These are phyloP conservation scores for Troides oblongomaculatus DNA, from an alignment of 2,888 invertebrate genomes.

Conservation along the genomic window DNA sequence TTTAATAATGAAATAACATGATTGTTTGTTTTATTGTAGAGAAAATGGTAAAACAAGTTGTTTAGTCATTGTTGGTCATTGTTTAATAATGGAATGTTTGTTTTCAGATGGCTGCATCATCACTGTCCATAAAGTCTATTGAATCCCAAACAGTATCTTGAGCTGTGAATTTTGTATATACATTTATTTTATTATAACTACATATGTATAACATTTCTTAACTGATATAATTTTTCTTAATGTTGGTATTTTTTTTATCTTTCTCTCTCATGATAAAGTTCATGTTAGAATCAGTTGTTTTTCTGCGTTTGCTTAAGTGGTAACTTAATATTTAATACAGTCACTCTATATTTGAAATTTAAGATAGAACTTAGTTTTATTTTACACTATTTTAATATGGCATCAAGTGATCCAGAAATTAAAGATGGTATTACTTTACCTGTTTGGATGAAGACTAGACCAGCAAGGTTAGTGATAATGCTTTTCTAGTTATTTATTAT, in stretches of 20 bases:
- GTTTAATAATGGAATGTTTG: conserved; percentile 36
- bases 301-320: conserved; percentile 44
- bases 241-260: conserved; percentile 66
- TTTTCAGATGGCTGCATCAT: conserved; percentile 66
- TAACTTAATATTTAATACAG: not conserved
- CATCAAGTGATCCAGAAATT: conserved; percentile 79
- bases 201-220: conserved; percentile 34
- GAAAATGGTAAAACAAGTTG: not conserved
- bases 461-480: conserved; percentile 68
- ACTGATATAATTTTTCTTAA: conserved; percentile 34
- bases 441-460: conserved; percentile 87
- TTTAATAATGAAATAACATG: not conserved
- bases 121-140: conserved; percentile 56
- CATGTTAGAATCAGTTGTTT: conserved; percentile 44
- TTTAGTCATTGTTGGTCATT: not conserved
- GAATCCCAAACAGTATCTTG: conserved; percentile 67
- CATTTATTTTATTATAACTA: conserved; percentile 32
- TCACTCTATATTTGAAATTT: not conserved
- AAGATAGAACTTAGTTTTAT: not conserved
- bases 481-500: not conserved
- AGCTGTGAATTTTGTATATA: conserved; percentile 36
- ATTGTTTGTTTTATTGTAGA: not conserved
- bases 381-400: conserved; percentile 47
- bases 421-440: conserved; percentile 83
- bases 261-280: conserved; percentile 71